A percentile compares a stretch with the other conserved stretches of the same genome.
Evolutionary conservation across 92 coral and sea anemone species (phyloP).

Genomic region (Porites divaricata): DNA sequence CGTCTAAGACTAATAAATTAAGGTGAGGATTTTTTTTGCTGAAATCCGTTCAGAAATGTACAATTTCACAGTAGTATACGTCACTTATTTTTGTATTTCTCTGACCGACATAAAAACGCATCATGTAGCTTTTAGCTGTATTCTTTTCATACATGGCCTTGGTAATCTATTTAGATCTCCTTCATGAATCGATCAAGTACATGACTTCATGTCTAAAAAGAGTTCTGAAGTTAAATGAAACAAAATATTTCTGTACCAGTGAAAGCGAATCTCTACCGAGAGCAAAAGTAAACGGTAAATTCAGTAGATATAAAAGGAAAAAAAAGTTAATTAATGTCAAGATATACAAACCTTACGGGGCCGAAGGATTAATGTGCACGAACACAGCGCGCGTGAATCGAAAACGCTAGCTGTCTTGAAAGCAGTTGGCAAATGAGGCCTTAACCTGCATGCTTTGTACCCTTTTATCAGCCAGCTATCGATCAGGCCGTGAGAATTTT

Average conservation of each 20-base stretch:
- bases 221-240: neutral
- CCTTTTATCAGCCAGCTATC: constrained; percentile 74
- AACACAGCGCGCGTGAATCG: neutral
- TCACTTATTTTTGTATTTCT: no score
- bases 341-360: constrained; percentile 25
- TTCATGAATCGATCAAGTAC: no score
- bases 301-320: neutral
- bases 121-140: no score
- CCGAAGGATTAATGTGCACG: neutral
- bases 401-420: neutral
- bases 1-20: no score
- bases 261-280: constrained; percentile 8
- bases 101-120: no score
- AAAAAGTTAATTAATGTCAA: neutral
- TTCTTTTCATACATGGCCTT: no score
- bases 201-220: no score
- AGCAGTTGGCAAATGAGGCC: constrained; percentile 11
- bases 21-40: no score
- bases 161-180: no score
- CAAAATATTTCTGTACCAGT: neutral
- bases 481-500: constrained; percentile 84
- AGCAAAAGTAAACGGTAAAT: constrained; percentile 6
- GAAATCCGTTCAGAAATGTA: no score
- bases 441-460: neutral
- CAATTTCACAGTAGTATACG: no score